phyloP scores from a whole-genome alignment of 1,140 invertebrate species.

The Sycophila sp. region DNA sequence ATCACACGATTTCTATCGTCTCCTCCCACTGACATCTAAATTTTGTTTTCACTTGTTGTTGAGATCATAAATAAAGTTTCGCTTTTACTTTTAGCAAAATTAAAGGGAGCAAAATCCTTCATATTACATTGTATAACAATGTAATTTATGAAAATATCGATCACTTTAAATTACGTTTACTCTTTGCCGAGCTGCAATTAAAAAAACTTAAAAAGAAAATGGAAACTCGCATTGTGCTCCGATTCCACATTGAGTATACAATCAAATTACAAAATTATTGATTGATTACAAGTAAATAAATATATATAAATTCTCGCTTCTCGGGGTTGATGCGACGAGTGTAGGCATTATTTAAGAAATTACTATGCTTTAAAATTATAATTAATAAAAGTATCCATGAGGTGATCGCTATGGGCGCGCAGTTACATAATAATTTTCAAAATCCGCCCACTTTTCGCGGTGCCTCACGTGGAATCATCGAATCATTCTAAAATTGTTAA shows the following conservation, averaged over 20 bases:
- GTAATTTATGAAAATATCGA: too few relatives aligned
- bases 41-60: not conserved
- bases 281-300: constrained; percentile 34
- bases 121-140: too few relatives aligned
- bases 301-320: constrained; percentile 29
- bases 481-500: constrained; percentile 22
- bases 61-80: constrained; percentile 19
- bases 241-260: constrained; percentile 21
- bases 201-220: too few relatives aligned
- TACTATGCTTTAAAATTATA: too few relatives aligned
- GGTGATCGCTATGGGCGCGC: not conserved
- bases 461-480: constrained; percentile 2
- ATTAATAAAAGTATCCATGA: not conserved
- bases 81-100: too few relatives aligned
- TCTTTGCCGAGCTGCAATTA: not conserved
- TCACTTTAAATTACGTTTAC: too few relatives aligned
- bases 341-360: constrained; percentile 13
- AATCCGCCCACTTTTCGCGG: not conserved
- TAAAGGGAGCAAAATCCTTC: too few relatives aligned
- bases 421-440: constrained; percentile 5
- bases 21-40: too few relatives aligned
- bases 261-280: constrained; percentile 14
- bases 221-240: constrained; percentile 4
- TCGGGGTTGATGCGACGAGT: constrained; percentile 32
- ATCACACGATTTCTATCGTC: too few relatives aligned